Percentiles rank a stretch among this genome's conserved stretches.
These are phyloP conservation scores for Heterocephalus glaber DNA, from an alignment of 2,113 vertebrate genomes.

Conservation along the genomic window DNA sequence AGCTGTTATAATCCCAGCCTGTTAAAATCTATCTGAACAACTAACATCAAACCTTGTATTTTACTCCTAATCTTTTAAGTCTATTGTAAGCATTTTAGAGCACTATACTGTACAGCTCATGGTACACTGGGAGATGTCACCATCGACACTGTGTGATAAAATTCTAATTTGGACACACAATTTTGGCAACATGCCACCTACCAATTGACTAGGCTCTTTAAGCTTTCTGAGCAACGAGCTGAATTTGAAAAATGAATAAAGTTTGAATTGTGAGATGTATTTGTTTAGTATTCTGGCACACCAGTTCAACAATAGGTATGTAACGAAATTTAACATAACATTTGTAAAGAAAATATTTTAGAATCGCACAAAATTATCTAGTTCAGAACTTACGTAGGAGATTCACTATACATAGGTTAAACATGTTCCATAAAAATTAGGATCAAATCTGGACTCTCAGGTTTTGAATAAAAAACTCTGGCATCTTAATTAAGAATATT, in stretches of 20 bases:
- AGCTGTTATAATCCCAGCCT: not conserved
- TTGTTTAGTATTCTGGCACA: not conserved
- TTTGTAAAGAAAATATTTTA: constrained; percentile 10
- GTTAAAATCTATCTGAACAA: not conserved
- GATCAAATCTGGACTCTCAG: not conserved
- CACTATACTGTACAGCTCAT: not conserved
- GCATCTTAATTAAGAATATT: constrained; percentile 10
- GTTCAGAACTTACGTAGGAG: not conserved
- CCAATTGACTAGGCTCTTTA: not conserved
- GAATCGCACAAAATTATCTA: not conserved
- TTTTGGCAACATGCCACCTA: constrained; percentile 37
- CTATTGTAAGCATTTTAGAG: constrained; percentile 24
- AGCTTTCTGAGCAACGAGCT: not conserved
- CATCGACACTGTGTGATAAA: not conserved
- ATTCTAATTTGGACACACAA: not conserved
- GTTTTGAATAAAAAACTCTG: constrained; percentile 4
- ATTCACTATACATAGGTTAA: not conserved
- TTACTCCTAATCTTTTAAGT: not conserved
- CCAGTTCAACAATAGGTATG: not conserved
- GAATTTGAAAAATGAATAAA: constrained; percentile 11
- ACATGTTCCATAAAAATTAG: not conserved
- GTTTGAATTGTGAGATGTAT: not conserved
- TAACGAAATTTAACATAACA: not conserved
- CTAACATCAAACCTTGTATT: not conserved
- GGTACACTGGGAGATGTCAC: not conserved